Percentiles rank a stretch among this genome's conserved stretches.
Conservation (phyloP, 2,797 vertebrate genomes). For the Bradypodion pumilum region DNA sequence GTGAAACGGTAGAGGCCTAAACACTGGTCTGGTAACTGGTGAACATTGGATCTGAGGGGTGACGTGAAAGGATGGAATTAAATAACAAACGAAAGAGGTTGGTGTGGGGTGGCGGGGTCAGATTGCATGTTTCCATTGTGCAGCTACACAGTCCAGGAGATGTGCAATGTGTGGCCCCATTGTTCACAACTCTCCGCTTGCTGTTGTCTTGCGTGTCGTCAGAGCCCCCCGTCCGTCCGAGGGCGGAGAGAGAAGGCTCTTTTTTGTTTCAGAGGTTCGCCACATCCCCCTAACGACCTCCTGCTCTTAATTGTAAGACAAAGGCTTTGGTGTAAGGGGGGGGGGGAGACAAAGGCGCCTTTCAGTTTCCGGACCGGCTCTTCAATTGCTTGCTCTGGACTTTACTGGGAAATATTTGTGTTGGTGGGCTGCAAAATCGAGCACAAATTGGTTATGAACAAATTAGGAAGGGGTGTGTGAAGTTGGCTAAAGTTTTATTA, state of each 20-base stretch:
- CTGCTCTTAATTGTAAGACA: slow-evolving; percentile 63
- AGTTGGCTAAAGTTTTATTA: no score
- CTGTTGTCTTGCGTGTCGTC: slow-evolving; percentile 37
- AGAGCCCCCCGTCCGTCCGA: slow-evolving; percentile 39
- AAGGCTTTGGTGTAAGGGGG: slow-evolving; percentile 55
- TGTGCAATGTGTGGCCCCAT: background rate
- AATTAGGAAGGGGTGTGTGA: background rate
- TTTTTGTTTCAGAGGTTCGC: slow-evolving; percentile 55
- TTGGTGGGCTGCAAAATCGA: background rate
- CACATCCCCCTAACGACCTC: slow-evolving; percentile 52
- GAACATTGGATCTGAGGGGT: background rate
- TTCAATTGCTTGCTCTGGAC: slow-evolving; percentile 26
- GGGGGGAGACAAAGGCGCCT: slow-evolving; percentile 44
- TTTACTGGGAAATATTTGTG: background rate
- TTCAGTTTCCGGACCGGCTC: slow-evolving; percentile 54
- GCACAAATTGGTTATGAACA: no score
- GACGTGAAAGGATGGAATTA: no score
- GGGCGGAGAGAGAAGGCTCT: slow-evolving; percentile 48
- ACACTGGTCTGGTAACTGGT: no score
- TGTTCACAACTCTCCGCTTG: slow-evolving; percentile 13
- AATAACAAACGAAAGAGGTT: no score
- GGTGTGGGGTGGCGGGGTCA: no score
- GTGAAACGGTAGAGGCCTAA: background rate
- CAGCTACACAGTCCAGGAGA: rapidly evolving
- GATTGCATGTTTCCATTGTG: background rate